These are phyloP conservation scores for Mesorhabditis belari DNA, from an alignment of 2,888 invertebrate species.

Conservation along the genomic window DNA sequence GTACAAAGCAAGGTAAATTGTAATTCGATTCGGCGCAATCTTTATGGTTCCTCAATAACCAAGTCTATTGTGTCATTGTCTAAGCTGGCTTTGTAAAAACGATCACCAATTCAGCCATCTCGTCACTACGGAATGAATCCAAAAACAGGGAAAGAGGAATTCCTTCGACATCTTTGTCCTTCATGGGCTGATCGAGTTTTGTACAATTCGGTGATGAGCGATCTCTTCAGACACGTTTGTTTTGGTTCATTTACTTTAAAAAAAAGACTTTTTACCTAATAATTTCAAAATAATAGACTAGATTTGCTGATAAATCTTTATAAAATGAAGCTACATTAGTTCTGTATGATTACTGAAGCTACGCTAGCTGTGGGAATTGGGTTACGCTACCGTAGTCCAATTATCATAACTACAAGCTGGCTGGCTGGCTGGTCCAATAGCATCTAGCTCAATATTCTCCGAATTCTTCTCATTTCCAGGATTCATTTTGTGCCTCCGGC, in stretches of 20 bases:
- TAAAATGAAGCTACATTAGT: neutral
- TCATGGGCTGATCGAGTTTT: constrained; percentile 37
- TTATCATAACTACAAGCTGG: too few species aligned
- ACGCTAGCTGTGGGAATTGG: too few species aligned
- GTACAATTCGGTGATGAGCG: constrained; percentile 31
- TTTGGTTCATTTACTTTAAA: neutral
- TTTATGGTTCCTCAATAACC: too few species aligned
- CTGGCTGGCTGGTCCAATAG: too few species aligned
- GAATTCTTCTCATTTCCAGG: constrained; percentile 31
- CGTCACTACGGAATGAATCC: constrained; percentile 31
- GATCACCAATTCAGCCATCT: constrained; percentile 23
- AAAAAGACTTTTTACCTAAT: neutral
- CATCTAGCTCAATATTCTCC: too few species aligned
- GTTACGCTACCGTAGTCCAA: too few species aligned
- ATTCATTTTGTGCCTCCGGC: constrained; percentile 40
- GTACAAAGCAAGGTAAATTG: too few species aligned
- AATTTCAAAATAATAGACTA: neutral
- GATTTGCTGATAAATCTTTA: neutral
- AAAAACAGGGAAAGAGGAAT: constrained; percentile 28
- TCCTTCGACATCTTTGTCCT: constrained; percentile 31
- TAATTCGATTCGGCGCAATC: too few species aligned
- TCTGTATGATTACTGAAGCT: too few species aligned
- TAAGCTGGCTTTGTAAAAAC: too few species aligned
- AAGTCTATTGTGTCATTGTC: too few species aligned
- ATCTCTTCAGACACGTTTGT: constrained; percentile 36